These are phyloP conservation scores for Rhagophthalmus giganteus DNA, from an alignment of 2,888 invertebrate species.

Conservation along the genomic window DNA sequence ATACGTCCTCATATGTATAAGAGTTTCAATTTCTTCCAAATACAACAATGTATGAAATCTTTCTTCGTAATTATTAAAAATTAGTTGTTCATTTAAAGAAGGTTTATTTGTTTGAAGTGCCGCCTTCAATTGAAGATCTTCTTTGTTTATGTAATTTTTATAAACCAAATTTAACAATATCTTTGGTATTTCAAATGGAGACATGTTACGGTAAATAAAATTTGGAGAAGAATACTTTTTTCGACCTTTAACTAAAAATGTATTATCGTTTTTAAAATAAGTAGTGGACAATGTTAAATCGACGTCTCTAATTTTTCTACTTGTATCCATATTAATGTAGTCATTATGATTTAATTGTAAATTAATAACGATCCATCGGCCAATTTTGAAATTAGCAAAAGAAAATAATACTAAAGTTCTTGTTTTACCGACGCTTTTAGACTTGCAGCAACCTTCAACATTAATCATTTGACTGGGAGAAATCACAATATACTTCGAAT, in stretches of 20 bases:
- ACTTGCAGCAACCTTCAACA: constrained; percentile 59
- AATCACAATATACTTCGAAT: constrained; percentile 48
- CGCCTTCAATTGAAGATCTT: constrained; percentile 32
- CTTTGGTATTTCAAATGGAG: constrained; percentile 55
- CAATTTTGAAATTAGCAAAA: constrained; percentile 65
- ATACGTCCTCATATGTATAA: constrained; percentile 67
- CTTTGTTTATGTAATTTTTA: constrained; percentile 47
- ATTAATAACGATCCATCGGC: constrained; percentile 61
- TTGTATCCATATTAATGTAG: not conserved
- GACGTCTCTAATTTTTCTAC: no score
- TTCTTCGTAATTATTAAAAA: constrained; percentile 64
- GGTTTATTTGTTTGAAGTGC: constrained; percentile 56
- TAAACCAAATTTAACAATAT: constrained; percentile 51
- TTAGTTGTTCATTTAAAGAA: constrained; percentile 58
- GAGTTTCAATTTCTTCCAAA: constrained; percentile 79
- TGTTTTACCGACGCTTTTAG: constrained; percentile 64
- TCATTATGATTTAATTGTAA: constrained; percentile 42
- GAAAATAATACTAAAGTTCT: constrained; percentile 64
- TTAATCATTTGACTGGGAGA: constrained; percentile 53
- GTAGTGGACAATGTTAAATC: no score
- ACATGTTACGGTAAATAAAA: constrained; percentile 63
- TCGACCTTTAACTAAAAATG: constrained; percentile 58
- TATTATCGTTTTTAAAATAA: constrained; percentile 11
- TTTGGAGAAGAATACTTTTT: constrained; percentile 58
- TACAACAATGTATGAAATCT: constrained; percentile 74